Evolutionary conservation across 2,888 invertebrate species (phyloP), one percentile per base, ranked within the genome.

Genomic region (Vesta saturnalis): DNA sequence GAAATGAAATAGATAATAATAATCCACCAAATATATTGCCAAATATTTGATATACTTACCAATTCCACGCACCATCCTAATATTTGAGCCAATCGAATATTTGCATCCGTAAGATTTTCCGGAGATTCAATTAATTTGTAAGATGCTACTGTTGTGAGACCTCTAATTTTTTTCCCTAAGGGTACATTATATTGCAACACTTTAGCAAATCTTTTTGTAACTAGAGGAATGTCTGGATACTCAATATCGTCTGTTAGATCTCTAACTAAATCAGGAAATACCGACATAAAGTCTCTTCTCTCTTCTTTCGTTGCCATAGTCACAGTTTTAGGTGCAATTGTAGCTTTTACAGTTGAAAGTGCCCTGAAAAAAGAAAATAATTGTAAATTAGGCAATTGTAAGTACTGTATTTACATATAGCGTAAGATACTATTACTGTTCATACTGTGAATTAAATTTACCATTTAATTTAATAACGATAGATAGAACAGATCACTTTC

Each of bases 51-150:
- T 14, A 0, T 16, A 85, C 89, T 87, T 83, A 97, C 97, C 92
- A 97, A 89, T 90, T 98, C 98, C 2, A 94, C 89, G 81, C 96
- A 96, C 96, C 97, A 97, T 71, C 96, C 97, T 82, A 97, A 87
- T 76, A 96, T 91, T 74, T 94, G 91, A 0, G 95, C 94, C 68
- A 91, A 83, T 75, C 90, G 89, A 43, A 96, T 83, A 77, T 93
- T 94, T 74, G 94, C 94, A 0, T 92, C 89, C 0, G 92, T 93
- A 1, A 92, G 84, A 67, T 90, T 86, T n/a, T 90, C 86, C 0
- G 87, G 86, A 64, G 88, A 85, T 75, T 90, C 90, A 69, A 95
- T 81, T 84, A 90, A 89, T 80, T 91, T 92, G 82, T 93, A 95
- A 0, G 94, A 89, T 39, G 91, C 85, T 0, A 94, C 90, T 0